Evolutionary conservation across 2,113 vertebrate genomes (phyloP).

Genomic region (Turnix velox): DNA sequence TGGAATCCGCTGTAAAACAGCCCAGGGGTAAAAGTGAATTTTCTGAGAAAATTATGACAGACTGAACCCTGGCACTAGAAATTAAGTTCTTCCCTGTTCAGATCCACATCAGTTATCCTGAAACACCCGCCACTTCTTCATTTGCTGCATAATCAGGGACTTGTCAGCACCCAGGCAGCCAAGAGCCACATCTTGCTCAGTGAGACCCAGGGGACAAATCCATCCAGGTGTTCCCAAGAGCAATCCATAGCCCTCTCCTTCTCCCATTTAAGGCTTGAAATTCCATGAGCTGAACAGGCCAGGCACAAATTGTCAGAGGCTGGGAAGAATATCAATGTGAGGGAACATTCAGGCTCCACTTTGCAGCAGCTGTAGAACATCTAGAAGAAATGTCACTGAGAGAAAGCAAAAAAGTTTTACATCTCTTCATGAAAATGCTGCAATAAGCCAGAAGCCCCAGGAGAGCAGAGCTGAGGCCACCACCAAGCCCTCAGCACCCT

Average conservation of each 20-base stretch:
- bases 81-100: fast-evolving
- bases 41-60: neutral
- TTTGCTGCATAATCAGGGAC: neutral
- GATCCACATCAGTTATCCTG: neutral
- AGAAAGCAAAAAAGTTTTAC: neutral
- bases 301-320: neutral
- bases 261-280: neutral
- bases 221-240: fast-evolving
- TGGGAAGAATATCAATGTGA: neutral
- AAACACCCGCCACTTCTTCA: neutral
- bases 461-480: neutral
- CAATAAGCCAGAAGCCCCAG: neutral
- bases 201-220: neutral
- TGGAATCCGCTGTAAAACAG: neutral
- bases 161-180: neutral
- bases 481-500: neutral
- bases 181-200: neutral
- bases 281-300: fast-evolving
- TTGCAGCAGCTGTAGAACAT: neutral
- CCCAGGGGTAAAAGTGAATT: neutral
- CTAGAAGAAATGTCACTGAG: neutral
- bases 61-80: fast-evolving
- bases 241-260: neutral
- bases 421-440: neutral
- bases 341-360: neutral